Conservation (phyloP, 1,140 invertebrate genomes). For the Diachasmimorpha longicaudata region DNA sequence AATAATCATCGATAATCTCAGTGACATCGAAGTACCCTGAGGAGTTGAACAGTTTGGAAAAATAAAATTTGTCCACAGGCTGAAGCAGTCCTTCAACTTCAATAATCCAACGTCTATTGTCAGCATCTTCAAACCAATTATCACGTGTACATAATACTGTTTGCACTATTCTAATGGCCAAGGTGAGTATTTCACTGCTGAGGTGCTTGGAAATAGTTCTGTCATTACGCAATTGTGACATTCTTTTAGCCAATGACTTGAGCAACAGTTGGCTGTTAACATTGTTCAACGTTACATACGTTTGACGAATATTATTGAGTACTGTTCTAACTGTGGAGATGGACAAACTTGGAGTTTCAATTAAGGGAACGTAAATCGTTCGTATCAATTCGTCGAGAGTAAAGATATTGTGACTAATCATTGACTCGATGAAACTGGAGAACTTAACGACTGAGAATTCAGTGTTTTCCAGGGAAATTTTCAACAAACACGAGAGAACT, state of each 20-base stretch:
- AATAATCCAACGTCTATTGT: neutral
- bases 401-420: constrained; percentile 27
- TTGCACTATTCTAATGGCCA: constrained; percentile 28
- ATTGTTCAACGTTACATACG: constrained; percentile 12
- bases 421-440: constrained; percentile 28
- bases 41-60: constrained; percentile 21
- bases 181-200: constrained; percentile 22
- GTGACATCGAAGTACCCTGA: constrained; percentile 17
- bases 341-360: constrained; percentile 30
- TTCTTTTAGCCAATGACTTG: constrained; percentile 31
- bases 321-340: constrained; percentile 23
- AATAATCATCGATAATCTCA: constrained; percentile 44
- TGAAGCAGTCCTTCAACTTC: constrained; percentile 32
- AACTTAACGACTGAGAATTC: constrained; percentile 39
- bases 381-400: constrained; percentile 41
- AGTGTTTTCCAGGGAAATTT: constrained; percentile 32
- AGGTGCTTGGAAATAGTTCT: constrained; percentile 17
- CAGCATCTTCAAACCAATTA: neutral
- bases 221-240: constrained; percentile 30
- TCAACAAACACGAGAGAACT: constrained; percentile 9
- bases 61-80: constrained; percentile 45
- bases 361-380: constrained; percentile 42
- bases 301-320: constrained; percentile 29
- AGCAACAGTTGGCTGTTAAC: constrained; percentile 20
- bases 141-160: constrained; percentile 8